These are phyloP conservation scores for Zaprionus gabonicus DNA, from an alignment of 1,140 invertebrate genomes.

Conservation along the genomic window DNA sequence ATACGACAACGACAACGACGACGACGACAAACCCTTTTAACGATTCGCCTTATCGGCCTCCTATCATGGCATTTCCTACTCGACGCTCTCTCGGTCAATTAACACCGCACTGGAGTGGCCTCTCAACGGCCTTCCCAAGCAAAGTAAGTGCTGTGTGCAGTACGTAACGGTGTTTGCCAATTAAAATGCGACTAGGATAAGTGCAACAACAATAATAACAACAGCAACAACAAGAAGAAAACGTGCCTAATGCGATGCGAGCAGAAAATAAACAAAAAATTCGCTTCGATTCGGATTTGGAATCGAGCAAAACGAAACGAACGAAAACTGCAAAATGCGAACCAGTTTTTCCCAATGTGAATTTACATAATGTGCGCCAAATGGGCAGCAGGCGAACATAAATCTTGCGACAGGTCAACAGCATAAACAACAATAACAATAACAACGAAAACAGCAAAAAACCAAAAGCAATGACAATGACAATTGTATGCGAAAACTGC, in stretches of 20 bases:
- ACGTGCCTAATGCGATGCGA: slow-evolving; percentile 57
- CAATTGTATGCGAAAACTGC: slow-evolving; percentile 76
- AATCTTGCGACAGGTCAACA: slow-evolving; percentile 61
- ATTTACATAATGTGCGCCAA: slow-evolving; percentile 80
- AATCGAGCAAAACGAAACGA: slow-evolving; percentile 15
- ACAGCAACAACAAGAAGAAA: slow-evolving; percentile 18
- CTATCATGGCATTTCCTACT: background rate
- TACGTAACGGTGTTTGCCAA: slow-evolving; percentile 56
- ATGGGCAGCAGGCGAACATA: slow-evolving; percentile 71
- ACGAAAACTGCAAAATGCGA: slow-evolving; percentile 57
- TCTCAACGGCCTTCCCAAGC: slow-evolving; percentile 48
- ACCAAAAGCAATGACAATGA: slow-evolving; percentile 74
- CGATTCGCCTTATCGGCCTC: background rate
- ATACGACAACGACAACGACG: background rate
- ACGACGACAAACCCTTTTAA: slow-evolving; percentile 3
- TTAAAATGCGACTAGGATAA: slow-evolving; percentile 74
- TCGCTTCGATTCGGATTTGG: slow-evolving; percentile 28
- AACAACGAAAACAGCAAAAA: slow-evolving; percentile 33
- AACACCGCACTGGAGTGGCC: background rate
- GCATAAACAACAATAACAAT: slow-evolving; percentile 54
- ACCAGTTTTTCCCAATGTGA: slow-evolving; percentile 67
- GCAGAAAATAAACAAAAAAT: slow-evolving; percentile 26
- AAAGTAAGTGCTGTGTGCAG: slow-evolving; percentile 15
- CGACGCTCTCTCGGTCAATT: background rate
- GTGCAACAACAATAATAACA: slow-evolving; percentile 15